Base-by-base conservation (phyloP, 2,113 vertebrate genomes). In the Trinectes maculatus region DNA sequence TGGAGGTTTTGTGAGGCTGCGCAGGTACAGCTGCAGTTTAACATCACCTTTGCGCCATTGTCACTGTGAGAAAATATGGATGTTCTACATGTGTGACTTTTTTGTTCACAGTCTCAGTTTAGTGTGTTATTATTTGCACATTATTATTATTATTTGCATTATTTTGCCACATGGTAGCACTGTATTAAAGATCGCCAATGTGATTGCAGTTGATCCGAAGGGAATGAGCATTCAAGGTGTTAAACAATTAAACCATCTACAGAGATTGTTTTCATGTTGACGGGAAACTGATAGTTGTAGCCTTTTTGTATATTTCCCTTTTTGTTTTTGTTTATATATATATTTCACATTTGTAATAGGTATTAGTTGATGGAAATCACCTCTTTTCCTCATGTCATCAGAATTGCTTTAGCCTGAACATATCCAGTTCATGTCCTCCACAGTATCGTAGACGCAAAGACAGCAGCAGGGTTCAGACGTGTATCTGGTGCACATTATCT, bases 281-380 rank as follows among this genome's bases (percentile, higher is more conserved):
- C 4, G 42, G 37, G 22, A 28, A 69, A 66, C 34, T 24, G 47
- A 12, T 53, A 36, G 40, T 42, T 57, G 22, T 33, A 22, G 19
- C 6, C 46, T 47, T 67, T 46, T 73, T 65, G 22, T 43, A 53
- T 74, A 62, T 67, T 60, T 72, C 6, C 36, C 36, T 42, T 29
- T 22, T 55, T 42, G 43, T 70, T 21, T n/a, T 39, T 75, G 46
- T 83, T 82, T 55, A 80, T 34, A n/a, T n/a, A n/a, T n/a, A 26
- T 72, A 61, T 42, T 40, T 29, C 63, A 71, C 63, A 74, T 64
- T 31, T 59, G 73, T 73, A 53, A 55, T n/a, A 60, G 31, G 13
- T 3, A 19, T 16, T 53, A 6, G 31, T 37, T 37, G 26, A 31
- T 21, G 11, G 25, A 62, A 70, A 47, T 40, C 34, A 53, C 33